Evolutionary conservation across 2,113 vertebrate species (phyloP).

Genomic region (Gymnobelideus leadbeateri): DNA sequence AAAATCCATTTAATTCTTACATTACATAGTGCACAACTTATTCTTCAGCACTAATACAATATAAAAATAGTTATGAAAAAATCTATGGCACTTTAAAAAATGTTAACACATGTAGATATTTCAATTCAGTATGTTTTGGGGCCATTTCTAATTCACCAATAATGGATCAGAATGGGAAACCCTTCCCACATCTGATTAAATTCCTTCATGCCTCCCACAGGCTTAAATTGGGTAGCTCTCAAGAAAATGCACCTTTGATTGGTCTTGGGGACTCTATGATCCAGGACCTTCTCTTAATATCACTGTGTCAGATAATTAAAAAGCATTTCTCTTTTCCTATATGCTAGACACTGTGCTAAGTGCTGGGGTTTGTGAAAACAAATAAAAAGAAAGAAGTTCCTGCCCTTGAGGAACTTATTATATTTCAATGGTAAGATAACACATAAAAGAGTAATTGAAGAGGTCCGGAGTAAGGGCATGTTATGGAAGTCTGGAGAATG

Average conservation of each 20-base stretch:
- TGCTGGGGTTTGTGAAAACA: not conserved
- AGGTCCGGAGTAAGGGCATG: not conserved
- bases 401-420: not conserved
- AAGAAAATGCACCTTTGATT: constrained; percentile 16
- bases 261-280: not conserved
- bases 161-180: not conserved
- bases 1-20: constrained; percentile 79
- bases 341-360: not conserved
- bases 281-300: not conserved
- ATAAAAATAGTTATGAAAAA: constrained; percentile 60
- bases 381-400: not conserved
- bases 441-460: not conserved
- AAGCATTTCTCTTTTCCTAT: not conserved
- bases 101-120: constrained; percentile 3
- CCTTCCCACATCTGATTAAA: not conserved
- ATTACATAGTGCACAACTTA: constrained; percentile 63
- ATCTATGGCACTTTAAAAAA: not conserved
- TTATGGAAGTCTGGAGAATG: not conserved
- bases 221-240: constrained; percentile 2
- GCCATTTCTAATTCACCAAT: not conserved
- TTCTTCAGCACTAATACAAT: constrained; percentile 67
- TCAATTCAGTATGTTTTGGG: constrained; percentile 42
- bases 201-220: not conserved
- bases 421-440: not conserved
- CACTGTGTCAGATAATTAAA: not conserved